Evolutionary conservation across 2,113 vertebrate genomes (phyloP), one percentile per base, ranked within the genome.

Genomic region (Saccopteryx bilineata): DNA sequence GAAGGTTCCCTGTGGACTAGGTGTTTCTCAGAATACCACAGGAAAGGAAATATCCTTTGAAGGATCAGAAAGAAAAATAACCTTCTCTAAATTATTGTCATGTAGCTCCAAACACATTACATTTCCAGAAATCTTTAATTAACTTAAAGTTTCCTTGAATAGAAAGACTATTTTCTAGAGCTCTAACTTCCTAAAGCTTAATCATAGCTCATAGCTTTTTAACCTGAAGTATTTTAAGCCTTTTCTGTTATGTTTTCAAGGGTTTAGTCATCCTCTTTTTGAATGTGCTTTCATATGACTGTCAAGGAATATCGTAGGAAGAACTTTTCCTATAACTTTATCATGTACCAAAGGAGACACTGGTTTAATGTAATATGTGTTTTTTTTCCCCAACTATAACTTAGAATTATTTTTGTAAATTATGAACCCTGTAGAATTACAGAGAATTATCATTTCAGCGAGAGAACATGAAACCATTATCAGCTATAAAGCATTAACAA

Each of bases 401-500:
- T 71, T 66, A 63, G 5, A 18, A 11, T n/a, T 60, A 63, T 68
- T 46, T 75, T 60, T 48, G 52, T 78, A 13, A 79, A 11, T 39
- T 60, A 54, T 63, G 74, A 96, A 63, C 5, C 1, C 52, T 61
- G 7, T 13, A 69, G 88, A 39, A 2, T 81, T 91, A 54, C 1
- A 74, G 52, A 9, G 21, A 79, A 63, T 61, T 71, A 28, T 1
- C 28, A 87, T 75, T 92, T 79, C 9, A 26, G 7, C 87, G 52
- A 96, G 91, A 18, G 75, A 76, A 33, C 11, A 63, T 46, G 17
- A 56, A 71, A 92, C 50, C 17, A 12, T 86, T 92, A 65, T 90
- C 10, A 78, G 26, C 18, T 65, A 13, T 56, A 54, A 66, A 89
- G 60, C 18, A 94, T 71, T 56, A 21, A 17, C 26, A 80, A 48